These are phyloP conservation scores for Sitobion miscanthi DNA, from an alignment of 1,140 invertebrate species.

Conservation along the genomic window DNA sequence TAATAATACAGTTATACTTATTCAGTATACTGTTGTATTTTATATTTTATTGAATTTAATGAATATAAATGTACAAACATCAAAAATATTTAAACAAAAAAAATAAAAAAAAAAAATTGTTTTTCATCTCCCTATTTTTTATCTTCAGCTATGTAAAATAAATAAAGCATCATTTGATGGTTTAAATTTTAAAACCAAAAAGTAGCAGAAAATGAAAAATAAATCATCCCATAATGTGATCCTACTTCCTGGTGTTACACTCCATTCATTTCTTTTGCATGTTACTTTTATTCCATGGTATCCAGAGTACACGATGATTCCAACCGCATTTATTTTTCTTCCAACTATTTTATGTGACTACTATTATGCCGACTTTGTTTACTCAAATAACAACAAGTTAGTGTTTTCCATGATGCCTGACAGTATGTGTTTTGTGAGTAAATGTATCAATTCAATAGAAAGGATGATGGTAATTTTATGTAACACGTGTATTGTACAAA, in stretches of 20 bases:
- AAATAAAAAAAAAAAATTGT: neutral
- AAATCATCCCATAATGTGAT: neutral
- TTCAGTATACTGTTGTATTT: neutral
- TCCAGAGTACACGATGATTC: constrained; percentile 30
- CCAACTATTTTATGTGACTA: constrained; percentile 31
- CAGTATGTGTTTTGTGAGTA: constrained; percentile 39
- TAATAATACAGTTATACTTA: neutral
- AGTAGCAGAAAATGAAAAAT: neutral
- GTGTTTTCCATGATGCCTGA: constrained; percentile 19
- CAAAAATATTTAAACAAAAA: neutral
- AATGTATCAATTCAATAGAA: constrained; percentile 23
- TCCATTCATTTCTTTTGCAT: constrained; percentile 41
- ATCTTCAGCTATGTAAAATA: neutral
- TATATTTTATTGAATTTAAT: neutral
- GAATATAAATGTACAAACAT: neutral
- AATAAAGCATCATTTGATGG: neutral
- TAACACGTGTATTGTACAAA: neutral
- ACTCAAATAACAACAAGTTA: constrained; percentile 28
- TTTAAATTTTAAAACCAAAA: neutral
- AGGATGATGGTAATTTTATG: constrained; percentile 31
- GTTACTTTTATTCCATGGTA: neutral
- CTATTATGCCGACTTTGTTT: neutral
- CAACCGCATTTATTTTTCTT: constrained; percentile 30
- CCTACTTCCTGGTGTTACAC: neutral
- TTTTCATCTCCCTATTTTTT: neutral